phyloP scores from a whole-genome alignment of 1,140 invertebrate genomes.

The Apocrypta bakeri region DNA sequence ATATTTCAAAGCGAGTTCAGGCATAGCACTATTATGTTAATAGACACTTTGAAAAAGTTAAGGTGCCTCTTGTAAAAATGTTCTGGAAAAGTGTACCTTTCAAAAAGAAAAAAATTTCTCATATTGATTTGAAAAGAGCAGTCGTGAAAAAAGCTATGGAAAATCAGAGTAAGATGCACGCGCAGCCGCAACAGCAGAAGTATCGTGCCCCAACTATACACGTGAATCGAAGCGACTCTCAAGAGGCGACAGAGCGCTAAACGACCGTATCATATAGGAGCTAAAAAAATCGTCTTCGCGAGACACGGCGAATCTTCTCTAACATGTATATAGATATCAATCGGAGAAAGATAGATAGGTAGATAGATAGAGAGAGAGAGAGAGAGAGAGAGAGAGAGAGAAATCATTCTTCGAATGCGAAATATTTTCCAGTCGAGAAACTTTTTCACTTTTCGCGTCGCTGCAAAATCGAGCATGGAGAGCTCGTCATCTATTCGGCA shows the following conservation, averaged over 20 bases:
- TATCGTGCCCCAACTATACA: constrained; percentile 42
- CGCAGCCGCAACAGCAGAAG: constrained; percentile 52
- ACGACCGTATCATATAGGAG: not conserved
- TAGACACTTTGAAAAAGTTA: not conserved
- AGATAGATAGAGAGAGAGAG: no score
- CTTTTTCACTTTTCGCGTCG: not conserved
- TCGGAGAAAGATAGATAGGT: not conserved
- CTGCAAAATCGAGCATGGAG: not conserved
- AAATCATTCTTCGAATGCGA: not conserved
- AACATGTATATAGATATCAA: not conserved
- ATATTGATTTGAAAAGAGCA: no score
- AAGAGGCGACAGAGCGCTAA: not conserved
- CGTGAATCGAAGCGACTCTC: not conserved
- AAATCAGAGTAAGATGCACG: no score
- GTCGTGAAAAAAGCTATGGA: no score
- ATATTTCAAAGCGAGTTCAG: no score
- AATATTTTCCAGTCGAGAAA: constrained; percentile 10
- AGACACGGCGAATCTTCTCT: not conserved
- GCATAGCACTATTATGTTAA: no score
- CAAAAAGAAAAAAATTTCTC: not conserved
- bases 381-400: not conserved
- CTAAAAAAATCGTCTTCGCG: not conserved
- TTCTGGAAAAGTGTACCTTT: not conserved
- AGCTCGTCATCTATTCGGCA: constrained; percentile 2
- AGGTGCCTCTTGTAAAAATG: not conserved